phyloP scores from a whole-genome alignment of 2,113 vertebrate genomes.

The Physeter macrocephalus region DNA sequence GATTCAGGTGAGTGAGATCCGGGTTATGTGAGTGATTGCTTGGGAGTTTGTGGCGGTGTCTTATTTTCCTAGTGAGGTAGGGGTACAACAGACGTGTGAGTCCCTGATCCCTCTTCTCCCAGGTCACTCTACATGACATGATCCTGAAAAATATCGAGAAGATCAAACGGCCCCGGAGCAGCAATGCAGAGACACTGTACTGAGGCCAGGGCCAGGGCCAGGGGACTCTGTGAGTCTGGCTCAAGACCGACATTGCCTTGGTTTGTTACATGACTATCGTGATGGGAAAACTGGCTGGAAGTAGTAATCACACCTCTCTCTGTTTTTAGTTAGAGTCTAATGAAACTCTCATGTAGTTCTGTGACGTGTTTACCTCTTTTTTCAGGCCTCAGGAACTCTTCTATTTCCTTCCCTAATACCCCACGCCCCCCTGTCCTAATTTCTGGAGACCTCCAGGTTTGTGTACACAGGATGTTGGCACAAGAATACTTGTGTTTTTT shows the following conservation, averaged over 20 bases:
- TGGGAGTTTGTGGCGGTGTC: background rate
- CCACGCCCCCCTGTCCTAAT: background rate
- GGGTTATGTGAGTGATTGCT: background rate
- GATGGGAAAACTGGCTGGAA: slow-evolving; percentile 85
- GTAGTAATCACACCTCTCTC: slow-evolving; percentile 78
- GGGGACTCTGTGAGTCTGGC: slow-evolving; percentile 85
- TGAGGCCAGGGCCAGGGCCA: slow-evolving; percentile 84
- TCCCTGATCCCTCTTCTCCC: background rate
- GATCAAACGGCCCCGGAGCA: slow-evolving; percentile 99
- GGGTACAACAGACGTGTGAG: background rate
- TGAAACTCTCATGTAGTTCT: slow-evolving; percentile 83
- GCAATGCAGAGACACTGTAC: slow-evolving; percentile 98
- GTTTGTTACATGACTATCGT: slow-evolving; percentile 87
- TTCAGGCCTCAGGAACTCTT: slow-evolving; percentile 77
- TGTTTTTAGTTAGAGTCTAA: slow-evolving; percentile 85
- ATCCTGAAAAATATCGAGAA: slow-evolving; percentile 99
- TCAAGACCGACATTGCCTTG: slow-evolving; percentile 86
- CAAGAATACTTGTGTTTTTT: slow-evolving; percentile 38
- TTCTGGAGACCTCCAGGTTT: slow-evolving; percentile 60
- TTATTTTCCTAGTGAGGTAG: background rate
- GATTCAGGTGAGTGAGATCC: background rate
- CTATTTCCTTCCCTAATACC: slow-evolving; percentile 28
- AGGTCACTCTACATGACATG: slow-evolving; percentile 99
- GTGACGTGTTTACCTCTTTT: slow-evolving; percentile 82
- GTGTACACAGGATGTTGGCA: background rate